These are phyloP conservation scores for Mustela nigripes DNA, from an alignment of 2,113 vertebrate species.

Conservation along the genomic window DNA sequence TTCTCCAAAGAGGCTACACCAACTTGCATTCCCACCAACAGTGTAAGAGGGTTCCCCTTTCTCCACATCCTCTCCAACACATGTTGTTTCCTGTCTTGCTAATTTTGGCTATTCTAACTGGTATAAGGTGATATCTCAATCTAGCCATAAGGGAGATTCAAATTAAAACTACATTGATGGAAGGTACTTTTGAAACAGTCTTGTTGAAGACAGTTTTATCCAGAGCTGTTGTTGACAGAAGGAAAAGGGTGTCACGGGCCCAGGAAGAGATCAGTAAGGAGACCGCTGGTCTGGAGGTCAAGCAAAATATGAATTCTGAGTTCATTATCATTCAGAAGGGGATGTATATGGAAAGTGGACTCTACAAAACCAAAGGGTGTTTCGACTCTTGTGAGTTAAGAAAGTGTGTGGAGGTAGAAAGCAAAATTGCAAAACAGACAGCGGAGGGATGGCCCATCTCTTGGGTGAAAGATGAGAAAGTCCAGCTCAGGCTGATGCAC, in stretches of 20 bases:
- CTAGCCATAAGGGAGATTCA: too few species aligned
- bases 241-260: not conserved
- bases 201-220: not conserved
- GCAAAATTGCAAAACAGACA: not conserved
- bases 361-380: not conserved
- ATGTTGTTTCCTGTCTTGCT: too few species aligned
- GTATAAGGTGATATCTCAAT: too few species aligned
- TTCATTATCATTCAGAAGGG: not conserved
- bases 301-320: not conserved
- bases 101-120: too few species aligned
- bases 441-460: not conserved
- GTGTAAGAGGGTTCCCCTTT: too few species aligned
- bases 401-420: not conserved
- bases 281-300: not conserved
- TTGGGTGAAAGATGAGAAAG: not conserved
- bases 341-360: not conserved
- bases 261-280: not conserved
- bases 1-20: too few species aligned
- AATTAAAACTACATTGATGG: not conserved
- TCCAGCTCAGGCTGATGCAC: rapidly evolving
- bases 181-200: not conserved
- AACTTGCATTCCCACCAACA: too few species aligned
- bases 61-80: too few species aligned
- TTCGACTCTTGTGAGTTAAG: not conserved
- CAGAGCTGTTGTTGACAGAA: not conserved